Evolutionary conservation across 92 coral and sea anemone genomes (phyloP).

Genomic region (Meandrina meandrites): DNA sequence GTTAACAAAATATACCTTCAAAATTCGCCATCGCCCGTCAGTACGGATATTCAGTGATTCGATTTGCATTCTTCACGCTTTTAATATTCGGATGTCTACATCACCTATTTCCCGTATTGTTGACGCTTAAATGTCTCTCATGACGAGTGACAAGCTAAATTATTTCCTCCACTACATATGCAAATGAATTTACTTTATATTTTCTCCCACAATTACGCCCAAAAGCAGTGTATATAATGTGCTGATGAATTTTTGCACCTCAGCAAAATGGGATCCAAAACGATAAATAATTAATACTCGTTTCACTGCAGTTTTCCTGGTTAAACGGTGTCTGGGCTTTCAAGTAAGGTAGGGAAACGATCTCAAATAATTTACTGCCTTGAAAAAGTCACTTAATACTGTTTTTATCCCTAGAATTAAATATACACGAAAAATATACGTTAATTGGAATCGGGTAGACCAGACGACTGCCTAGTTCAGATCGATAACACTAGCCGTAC

Average conservation of each 20-base stretch:
- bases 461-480: not conserved
- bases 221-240: not conserved
- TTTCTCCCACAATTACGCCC: slow-evolving; percentile 4
- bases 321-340: too few species aligned
- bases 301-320: not conserved
- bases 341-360: not conserved
- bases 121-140: not conserved
- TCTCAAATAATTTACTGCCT: not conserved
- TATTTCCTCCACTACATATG: slow-evolving; percentile 17
- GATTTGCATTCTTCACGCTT: not conserved
- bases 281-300: not conserved
- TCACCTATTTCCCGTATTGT: not conserved
- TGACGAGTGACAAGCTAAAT: slow-evolving; percentile 15
- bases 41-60: not conserved
- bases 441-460: not conserved
- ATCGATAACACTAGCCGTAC: not conserved
- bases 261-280: not conserved
- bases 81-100: not conserved
- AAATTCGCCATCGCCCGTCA: not conserved
- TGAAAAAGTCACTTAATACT: not conserved
- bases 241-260: not conserved
- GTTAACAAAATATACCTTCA: not conserved
- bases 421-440: not conserved
- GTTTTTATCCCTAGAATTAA: not conserved
- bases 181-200: slow-evolving; percentile 7